Percentiles rank a stretch among this genome's conserved stretches.
Conservation (phyloP, 2,797 vertebrate genomes). For the Gastrophryne carolinensis region DNA sequence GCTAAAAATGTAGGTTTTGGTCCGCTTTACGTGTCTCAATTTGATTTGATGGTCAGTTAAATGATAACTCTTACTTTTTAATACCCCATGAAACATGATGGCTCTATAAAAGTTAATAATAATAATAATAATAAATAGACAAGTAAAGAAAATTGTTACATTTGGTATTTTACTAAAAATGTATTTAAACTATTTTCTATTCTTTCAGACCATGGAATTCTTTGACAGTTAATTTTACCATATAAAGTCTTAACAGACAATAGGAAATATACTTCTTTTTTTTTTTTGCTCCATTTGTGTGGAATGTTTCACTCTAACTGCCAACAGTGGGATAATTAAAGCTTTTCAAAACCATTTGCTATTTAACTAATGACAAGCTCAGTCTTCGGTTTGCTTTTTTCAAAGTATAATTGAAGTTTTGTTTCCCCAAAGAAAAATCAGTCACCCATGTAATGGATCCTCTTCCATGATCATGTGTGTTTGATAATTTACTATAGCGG, state of each 20-base stretch:
- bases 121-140: too few relatives aligned
- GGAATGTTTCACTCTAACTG: constrained; percentile 20
- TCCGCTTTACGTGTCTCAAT: too few relatives aligned
- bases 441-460: constrained; percentile 10
- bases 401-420: constrained; percentile 18
- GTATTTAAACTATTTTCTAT: too few relatives aligned
- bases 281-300: background rate
- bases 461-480: constrained; percentile 1
- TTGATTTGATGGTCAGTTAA: too few relatives aligned
- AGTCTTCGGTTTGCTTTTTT: constrained; percentile 1
- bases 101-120: too few relatives aligned
- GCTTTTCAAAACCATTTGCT: constrained; percentile 26
- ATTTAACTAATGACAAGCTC: constrained; percentile 21
- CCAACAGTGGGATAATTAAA: constrained; percentile 32
- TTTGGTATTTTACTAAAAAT: too few relatives aligned
- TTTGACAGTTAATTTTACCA: too few relatives aligned
- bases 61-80: too few relatives aligned
- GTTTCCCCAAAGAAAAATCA: background rate
- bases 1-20: too few relatives aligned
- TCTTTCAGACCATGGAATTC: too few relatives aligned
- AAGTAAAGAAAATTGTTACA: too few relatives aligned
- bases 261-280: constrained; percentile 6
- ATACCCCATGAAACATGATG: too few relatives aligned
- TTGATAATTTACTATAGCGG: constrained; percentile 7
- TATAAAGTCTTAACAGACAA: constrained; percentile 23